Conservation (phyloP, 1,140 invertebrate genomes). For the Venturia canescens region DNA sequence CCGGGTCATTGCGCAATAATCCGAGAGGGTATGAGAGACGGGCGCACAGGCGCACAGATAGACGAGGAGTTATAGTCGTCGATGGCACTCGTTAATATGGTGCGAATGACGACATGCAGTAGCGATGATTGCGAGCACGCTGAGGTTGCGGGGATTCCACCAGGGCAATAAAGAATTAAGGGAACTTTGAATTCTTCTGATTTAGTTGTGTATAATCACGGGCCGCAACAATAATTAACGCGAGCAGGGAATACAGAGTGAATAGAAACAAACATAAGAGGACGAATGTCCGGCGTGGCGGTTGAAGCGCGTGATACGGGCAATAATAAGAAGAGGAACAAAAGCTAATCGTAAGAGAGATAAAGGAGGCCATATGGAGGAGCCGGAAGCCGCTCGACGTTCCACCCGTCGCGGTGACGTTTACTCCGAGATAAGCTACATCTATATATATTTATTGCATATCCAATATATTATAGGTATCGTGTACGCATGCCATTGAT, state of each 20-base stretch:
- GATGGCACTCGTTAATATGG: slow-evolving; percentile 15
- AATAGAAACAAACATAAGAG: background rate
- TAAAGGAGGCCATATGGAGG: slow-evolving; percentile 10
- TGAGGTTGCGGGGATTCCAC: slow-evolving; percentile 1
- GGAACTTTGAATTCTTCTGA: too few species aligned
- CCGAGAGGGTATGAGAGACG: background rate
- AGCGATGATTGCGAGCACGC: background rate
- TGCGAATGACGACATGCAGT: slow-evolving; percentile 15
- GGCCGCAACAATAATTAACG: background rate
- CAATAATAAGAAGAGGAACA: background rate
- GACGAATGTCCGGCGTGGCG: background rate
- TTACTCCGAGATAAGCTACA: background rate
- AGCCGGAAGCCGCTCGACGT: slow-evolving; percentile 4
- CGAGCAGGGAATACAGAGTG: background rate
- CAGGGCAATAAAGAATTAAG: slow-evolving; percentile 18
- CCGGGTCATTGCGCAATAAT: slow-evolving; percentile 28
- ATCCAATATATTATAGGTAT: background rate
- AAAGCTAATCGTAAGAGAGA: background rate
- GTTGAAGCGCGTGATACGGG: background rate
- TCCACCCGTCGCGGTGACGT: slow-evolving; percentile 11
- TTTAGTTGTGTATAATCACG: too few species aligned
- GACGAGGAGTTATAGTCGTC: background rate
- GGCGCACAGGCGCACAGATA: too few species aligned
- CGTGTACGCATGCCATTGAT: background rate
- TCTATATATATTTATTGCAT: background rate